Evolutionary conservation across 2,888 invertebrate genomes (phyloP).

Genomic region (Gonocerus acuteangulatus): DNA sequence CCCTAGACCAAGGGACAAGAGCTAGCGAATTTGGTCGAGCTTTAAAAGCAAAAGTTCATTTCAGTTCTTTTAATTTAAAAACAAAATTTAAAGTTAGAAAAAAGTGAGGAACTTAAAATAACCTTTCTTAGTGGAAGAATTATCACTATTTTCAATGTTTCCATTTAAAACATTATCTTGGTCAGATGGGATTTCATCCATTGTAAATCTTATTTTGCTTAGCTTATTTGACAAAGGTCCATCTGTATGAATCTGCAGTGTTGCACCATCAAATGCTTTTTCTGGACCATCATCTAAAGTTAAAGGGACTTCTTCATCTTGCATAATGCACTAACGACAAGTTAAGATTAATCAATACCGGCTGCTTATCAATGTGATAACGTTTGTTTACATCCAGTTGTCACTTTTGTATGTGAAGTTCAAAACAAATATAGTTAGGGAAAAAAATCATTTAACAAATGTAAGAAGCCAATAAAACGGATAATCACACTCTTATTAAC

Average conservation of each 20-base stretch:
- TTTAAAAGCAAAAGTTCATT: conserved; percentile 6
- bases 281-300: conserved; percentile 32
- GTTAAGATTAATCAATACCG: no score
- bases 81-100: not conserved
- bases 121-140: conserved; percentile 12
- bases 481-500: no score
- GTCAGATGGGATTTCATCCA: not conserved
- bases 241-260: conserved; percentile 29
- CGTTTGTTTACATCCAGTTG: no score
- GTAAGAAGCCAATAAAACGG: no score
- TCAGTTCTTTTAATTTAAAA: no score
- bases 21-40: conserved; percentile 31
- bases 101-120: not conserved
- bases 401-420: no score
- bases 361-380: no score
- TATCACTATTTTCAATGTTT: not conserved
- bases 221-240: conserved; percentile 4
- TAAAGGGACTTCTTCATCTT: conserved; percentile 26
- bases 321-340: conserved; percentile 7
- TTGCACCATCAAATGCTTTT: conserved; percentile 28
- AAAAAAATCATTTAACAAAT: no score
- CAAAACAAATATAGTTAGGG: no score
- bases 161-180: conserved; percentile 13
- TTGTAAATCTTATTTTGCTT: not conserved
- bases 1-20: conserved; percentile 40